These are phyloP conservation scores for Lasius fuliginosus DNA, from an alignment of 2,888 invertebrate genomes.

Conservation along the genomic window DNA sequence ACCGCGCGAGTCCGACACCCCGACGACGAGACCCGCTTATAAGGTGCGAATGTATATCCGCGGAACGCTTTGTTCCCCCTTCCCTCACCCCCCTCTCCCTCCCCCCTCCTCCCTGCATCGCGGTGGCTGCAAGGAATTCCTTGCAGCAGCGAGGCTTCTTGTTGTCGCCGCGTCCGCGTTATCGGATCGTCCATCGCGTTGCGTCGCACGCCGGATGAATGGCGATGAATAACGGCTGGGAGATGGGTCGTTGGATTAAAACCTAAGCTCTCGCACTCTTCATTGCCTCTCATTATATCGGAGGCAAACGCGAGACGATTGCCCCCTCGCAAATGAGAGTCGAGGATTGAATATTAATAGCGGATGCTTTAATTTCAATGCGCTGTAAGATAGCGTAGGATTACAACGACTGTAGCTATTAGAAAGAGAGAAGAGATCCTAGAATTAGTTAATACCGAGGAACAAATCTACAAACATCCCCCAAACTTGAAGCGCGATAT, in stretches of 20 bases:
- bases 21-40: constrained; percentile 2
- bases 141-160: constrained; percentile 10
- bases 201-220: constrained; percentile 17
- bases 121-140: background rate
- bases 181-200: constrained; percentile 15
- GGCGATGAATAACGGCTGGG: constrained; percentile 19
- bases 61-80: constrained; percentile 7
- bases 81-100: too few relatives aligned
- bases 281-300: background rate
- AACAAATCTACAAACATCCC: background rate
- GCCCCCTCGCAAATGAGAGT: background rate
- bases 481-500: background rate
- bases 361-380: background rate
- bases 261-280: background rate
- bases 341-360: constrained; percentile 5
- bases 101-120: too few relatives aligned
- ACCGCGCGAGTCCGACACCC: constrained; percentile 8
- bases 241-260: constrained; percentile 7
- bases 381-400: background rate
- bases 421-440: background rate
- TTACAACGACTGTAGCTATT: background rate
- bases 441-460: background rate
- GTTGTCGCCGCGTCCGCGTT: constrained; percentile 2
- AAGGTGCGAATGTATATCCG: constrained; percentile 34
- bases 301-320: background rate